Evolutionary conservation across 2,113 vertebrate species (phyloP).

Genomic region (Pollimyrus isidori): DNA sequence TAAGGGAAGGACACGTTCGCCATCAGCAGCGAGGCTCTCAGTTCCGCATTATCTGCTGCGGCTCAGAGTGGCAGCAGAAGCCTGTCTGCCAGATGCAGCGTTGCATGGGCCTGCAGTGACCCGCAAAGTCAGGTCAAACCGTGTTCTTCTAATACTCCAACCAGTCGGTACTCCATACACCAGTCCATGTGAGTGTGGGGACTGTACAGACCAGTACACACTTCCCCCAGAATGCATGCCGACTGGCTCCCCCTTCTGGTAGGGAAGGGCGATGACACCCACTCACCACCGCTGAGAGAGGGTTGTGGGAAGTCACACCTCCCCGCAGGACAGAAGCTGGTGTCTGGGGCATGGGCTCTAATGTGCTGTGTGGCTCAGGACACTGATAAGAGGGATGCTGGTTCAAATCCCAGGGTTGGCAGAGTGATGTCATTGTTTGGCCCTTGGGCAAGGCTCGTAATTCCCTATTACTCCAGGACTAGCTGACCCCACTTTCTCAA

Average conservation of each 20-base stretch:
- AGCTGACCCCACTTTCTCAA: background rate
- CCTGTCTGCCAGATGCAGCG: background rate
- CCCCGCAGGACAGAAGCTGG: background rate
- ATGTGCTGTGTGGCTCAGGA: background rate
- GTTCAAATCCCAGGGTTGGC: background rate
- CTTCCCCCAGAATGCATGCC: background rate
- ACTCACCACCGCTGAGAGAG: background rate
- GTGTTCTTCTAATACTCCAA: background rate
- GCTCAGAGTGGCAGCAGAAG: background rate
- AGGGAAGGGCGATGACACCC: background rate
- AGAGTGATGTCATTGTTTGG: background rate
- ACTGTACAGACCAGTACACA: background rate
- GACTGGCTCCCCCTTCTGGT: background rate
- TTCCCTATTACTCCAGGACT: background rate
- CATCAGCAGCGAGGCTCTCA: background rate
- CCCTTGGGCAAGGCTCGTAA: background rate
- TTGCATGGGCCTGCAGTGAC: background rate
- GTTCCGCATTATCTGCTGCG: background rate
- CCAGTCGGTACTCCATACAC: background rate
- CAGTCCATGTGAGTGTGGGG: background rate
- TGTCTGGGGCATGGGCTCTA: background rate
- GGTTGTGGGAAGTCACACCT: background rate
- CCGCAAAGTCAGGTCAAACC: background rate
- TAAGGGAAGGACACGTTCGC: conserved; percentile 38
- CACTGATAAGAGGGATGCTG: background rate